Base-by-base conservation (phyloP, 2,888 invertebrate genomes). In the Drosophila monieri region DNA sequence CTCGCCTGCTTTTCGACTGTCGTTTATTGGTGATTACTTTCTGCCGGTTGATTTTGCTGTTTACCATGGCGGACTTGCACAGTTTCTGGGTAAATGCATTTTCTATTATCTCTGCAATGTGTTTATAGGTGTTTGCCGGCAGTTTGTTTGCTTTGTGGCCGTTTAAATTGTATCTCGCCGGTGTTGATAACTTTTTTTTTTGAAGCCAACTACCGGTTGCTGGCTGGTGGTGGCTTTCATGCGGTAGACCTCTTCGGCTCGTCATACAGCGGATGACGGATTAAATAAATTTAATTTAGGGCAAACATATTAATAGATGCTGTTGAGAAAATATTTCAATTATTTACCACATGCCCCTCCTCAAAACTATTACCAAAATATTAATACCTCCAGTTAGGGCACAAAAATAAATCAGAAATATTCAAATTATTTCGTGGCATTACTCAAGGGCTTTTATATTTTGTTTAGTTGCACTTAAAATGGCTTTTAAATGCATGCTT, bases 21-120 rank as follows among this genome's bases (percentile, higher is more conserved):
- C 53, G 68, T 58, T 60, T 55, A 72, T 68, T 52, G 69, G 35
- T 61, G 77, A 83, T 77, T 80, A 55, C 68, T 67, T 55, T 67
- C 39, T 68, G 68, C 46, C 68, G 18, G 64, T 67, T 62, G 62
- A 62, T 61, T 61, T 62, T 47, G 62, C 60, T 62, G 60, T 62
- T 67, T 46, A 53, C 64, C 67, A 54, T 67, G 35, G 23, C 37
- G 14, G 14, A 54, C 37, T 62, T 37, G 44, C 35, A 8, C 35
- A 25, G 35, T 52, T 9, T 32, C 25, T n/a, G 21, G 27, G 15
- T 12, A 66, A 64, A 67, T 67, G 55, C 23, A 18, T 54, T 64
- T 46, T 23, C 55, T 37, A 62, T 62, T 52, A 67, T 64, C 67
- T 12, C 44, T 23, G 67, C 54, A 66, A 10, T 35, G 43, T 35